Base-by-base conservation (phyloP, 2,113 vertebrate species). In the Microcebus murinus region DNA sequence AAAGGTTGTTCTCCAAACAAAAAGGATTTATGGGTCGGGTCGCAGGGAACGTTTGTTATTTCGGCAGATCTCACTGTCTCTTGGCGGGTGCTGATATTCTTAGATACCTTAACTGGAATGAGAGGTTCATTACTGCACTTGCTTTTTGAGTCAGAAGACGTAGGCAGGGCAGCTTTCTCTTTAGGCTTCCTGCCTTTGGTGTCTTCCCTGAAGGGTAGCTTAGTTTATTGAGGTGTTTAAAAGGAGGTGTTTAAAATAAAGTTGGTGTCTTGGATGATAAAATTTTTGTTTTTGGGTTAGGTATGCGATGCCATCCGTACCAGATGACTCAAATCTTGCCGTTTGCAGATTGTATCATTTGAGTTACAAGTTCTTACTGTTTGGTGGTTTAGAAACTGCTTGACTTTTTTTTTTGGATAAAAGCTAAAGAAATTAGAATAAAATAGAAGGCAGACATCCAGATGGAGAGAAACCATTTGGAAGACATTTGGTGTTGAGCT, bases 401-500 rank as follows among this genome's bases (percentile, higher is more conserved):
- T 45, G 50, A 55, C 4, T 92, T 88, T 86, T 45, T 42, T 45
- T 48, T 93, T 52, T 80, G 81, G 63, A 76, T 94, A 71, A 87
- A 90, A 55, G 70, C 91, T 87, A 59, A 81, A 87, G 81, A 84
- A 61, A 55, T 76, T 76, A 77, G 68, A 91, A 50, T 91, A 59
- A 82, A 71, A 50, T n/a, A 67, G 57, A 82, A 95, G 71, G 70
- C 45, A 57, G 83, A 48, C 3, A 0, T 50, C 94, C n/a, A 67
- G 29, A 55, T 89, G 86, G 91, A 90, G 91, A 61, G 52, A 67
- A 77, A 79, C 88, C 74, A 17, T 50, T 76, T 88, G 92, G 90
- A 52, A 89, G 87, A 63, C n/a, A 25, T 50, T 79, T 11, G 13
- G 36, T 18, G 59, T 42, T 85, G 77, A n/a, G 67, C n/a, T 39